These are phyloP conservation scores for Myanophis thanlyinensis DNA, from an alignment of 2,113 vertebrate species.

Conservation along the genomic window DNA sequence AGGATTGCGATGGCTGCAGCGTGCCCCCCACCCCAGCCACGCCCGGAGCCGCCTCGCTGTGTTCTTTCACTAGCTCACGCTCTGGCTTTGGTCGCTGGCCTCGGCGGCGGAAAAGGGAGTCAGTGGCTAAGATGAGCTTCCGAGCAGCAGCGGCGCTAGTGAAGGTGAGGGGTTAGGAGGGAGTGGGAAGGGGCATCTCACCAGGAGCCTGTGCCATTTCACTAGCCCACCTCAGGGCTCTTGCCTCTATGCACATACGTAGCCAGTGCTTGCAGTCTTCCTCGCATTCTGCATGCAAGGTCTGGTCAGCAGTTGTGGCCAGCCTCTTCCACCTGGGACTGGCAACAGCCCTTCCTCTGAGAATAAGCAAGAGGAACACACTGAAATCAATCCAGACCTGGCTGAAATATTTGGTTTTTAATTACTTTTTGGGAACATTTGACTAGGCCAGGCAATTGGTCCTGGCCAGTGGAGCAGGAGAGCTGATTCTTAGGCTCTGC, in stretches of 20 bases:
- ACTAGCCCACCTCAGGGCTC: not conserved
- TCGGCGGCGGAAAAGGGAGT: conserved; percentile 90
- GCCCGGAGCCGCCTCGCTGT: conserved; percentile 88
- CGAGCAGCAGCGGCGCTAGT: conserved; percentile 90
- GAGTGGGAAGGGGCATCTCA: not conserved
- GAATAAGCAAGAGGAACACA: not conserved
- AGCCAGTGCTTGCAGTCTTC: not conserved
- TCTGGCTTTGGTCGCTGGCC: conserved; percentile 91
- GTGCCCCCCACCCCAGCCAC: conserved; percentile 92
- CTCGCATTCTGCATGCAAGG: not conserved
- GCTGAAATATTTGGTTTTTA: not conserved
- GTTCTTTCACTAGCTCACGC: conserved; percentile 97
- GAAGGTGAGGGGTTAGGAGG: conserved; percentile 70
- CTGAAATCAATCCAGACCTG: not conserved
- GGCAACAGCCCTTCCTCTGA: not conserved
- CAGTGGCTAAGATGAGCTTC: conserved; percentile 99
- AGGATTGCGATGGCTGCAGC: conserved; percentile 89
- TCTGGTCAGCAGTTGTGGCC: not conserved
- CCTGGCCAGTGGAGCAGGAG: not conserved
- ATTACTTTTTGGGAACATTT: not conserved
- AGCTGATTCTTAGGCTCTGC: not conserved
- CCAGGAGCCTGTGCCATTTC: not conserved
- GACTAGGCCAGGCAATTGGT: not conserved
- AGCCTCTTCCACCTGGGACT: not conserved
- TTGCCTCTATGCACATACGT: not conserved